Evolutionary conservation across 2,113 vertebrate species (phyloP), one percentile per base, ranked within the genome.

Genomic region (Tupaia tana): DNA sequence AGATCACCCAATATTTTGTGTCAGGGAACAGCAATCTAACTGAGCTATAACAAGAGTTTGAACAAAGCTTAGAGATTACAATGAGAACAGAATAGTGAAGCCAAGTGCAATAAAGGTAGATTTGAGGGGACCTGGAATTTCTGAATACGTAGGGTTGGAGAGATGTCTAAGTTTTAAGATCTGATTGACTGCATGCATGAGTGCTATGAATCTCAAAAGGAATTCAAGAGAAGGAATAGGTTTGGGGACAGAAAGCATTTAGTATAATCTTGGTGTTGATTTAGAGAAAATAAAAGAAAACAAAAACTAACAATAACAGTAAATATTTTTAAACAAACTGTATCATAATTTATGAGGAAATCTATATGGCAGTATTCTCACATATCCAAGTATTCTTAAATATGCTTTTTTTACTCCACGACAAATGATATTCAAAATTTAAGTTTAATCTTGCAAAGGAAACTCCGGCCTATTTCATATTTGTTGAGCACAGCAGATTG

Each of bases 401-500:
- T 14, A 34, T n/a, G 31, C 15, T 15, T 54, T 56, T 4, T 71
- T 88, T 58, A 74, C 59, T 77, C 63, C 20, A 86, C 9, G 43
- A 43, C 2, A 94, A 73, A 43, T 77, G 56, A 87, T 7, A 70
- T 31, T 63, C 82, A 95, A 81, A 92, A 77, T 43, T 54, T 90
- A n/a, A 67, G 8, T 78, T 73, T 77, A 90, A 75, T 85, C 58
- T 25, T n/a, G 9, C 56, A 94, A 80, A 95, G 75, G 74, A 74
- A 81, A 25, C 81, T 67, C 22, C 69, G 31, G 15, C 29, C 61
- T 70, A 7, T 43, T 69, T 58, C 56, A 73, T 93, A 24, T 3
- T 88, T 25, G 25, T 52, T 63, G 7, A 94, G 43, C 22, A 70
- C 94, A 95, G 58, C 73, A 93, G 22, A 67, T 61, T 75, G 31